Conservation (phyloP, 2,888 invertebrate genomes). For the Cerastis rubricosa region DNA sequence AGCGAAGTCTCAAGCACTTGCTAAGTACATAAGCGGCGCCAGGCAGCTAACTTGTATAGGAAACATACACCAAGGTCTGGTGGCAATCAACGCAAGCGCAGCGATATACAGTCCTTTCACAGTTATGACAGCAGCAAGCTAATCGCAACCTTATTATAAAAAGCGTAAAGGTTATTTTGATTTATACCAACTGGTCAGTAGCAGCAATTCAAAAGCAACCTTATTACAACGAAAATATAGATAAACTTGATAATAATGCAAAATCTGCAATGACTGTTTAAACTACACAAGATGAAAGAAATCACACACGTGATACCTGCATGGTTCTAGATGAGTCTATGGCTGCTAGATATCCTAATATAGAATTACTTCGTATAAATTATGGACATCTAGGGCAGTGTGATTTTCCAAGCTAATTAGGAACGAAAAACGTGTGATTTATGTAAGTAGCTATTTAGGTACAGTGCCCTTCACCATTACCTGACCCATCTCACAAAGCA, state of each 20-base stretch:
- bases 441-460: neutral
- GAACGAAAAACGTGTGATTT: constrained; percentile 8
- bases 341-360: constrained; percentile 12
- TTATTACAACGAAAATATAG: neutral
- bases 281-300: constrained; percentile 37
- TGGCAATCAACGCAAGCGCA: constrained; percentile 54
- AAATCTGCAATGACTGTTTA: constrained; percentile 10
- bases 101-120: constrained; percentile 31
- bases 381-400: neutral
- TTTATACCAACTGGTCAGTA: neutral
- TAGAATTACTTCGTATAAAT: constrained; percentile 7
- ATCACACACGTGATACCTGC: constrained; percentile 29
- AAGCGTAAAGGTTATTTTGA: neutral
- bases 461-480: too few relatives aligned
- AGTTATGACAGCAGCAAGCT: neutral
- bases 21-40: constrained; percentile 44
- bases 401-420: constrained; percentile 7
- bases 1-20: constrained; percentile 41
- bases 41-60: constrained; percentile 71
- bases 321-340: constrained; percentile 34
- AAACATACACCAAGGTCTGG: constrained; percentile 77
- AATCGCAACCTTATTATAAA: neutral
- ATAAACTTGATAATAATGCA: neutral
- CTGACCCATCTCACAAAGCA: too few relatives aligned
- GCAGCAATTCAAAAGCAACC: neutral